Evolutionary conservation across 1,140 invertebrate species (phyloP), one percentile per base, ranked within the genome.

Genomic region (Aphidius ervi): DNA sequence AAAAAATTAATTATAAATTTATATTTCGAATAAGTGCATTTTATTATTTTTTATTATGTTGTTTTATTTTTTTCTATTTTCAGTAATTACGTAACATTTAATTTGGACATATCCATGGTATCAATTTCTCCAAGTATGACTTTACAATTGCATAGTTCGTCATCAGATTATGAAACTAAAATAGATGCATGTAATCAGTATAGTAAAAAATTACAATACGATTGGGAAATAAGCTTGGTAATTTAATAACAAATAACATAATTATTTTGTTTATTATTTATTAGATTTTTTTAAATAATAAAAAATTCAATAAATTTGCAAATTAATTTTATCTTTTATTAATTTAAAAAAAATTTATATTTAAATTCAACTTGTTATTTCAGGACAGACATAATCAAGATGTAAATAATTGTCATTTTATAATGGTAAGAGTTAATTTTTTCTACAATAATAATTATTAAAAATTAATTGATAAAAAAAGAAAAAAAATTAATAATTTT

Each of bases 61-160:
- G n/a, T n/a, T 23, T 39, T 39, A n/a, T 52, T 6, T 2, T 40
- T 65, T 66, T 52, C 53, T 67, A 65, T 41, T 56, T 68, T 63
- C 64, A 61, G 61, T 37, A 63, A 66, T 60, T 57, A 58, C 39
- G 58, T 66, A 50, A 64, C 62, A 42, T 65, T 70, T 63, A 58
- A 56, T 10, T 61, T 64, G n/a, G 63, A 60, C 50, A 65, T 68
- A 57, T 65, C 65, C 23, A 46, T 68, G 43, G 49, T 59, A 54
- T 58, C 61, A 46, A 62, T 54, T n/a, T 63, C 65, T 48, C 50
- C 61, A 56, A 61, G 56, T 45, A 49, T 68, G 58, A 58, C 43
- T 57, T 57, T 68, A 53, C 45, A 64, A 66, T 60, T 69, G 53
- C 61, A 43, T 43, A 56, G 63, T 47, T 53, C 61, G 20, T 61